Base-by-base conservation (phyloP, 1,140 invertebrate species). In the Drosophila navojoa region DNA sequence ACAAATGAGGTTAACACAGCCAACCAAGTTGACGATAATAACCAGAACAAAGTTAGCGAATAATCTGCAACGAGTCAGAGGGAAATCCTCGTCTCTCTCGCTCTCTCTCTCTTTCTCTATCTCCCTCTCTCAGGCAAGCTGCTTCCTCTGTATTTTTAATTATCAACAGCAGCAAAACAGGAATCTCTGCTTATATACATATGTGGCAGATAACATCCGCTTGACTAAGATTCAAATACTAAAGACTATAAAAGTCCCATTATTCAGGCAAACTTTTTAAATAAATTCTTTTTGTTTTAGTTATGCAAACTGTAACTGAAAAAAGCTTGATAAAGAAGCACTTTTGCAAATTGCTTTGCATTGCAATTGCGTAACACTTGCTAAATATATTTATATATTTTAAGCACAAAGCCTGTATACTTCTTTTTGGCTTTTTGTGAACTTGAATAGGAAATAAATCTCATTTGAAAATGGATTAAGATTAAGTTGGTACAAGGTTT, bases 1-100 rank as follows among this genome's bases (percentile, higher is more conserved):
- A 61, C 54, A 75, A 75, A 75, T 71, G 57, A 49, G 71, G 47
- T 15, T 22, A 70, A 68, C 40, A 58, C n/a, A 13, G n/a, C 25
- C 19, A 16, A 38, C 9, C 27, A 13, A 54, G n/a, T 35, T 29
- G 45, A 16, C 45, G 61, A 42, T 59, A 58, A 71, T 40, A 59
- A 45, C 19, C 38, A 59, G 55, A 59, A 32, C 42, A 47, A 7
- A 29, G 5, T 59, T 32, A 22, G 25, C 54, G 55, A 2, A 45
- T 11, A 40, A 42, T 15, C 5, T 40, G 38, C 13, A 15, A 13
- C 10, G 35, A 22, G 16, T 29, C 0, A 5, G 19, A n/a, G 29
- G 0, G 29, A 29, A 4, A n/a, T 42, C 29, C 16, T 32, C 32
- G 6, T 9, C 2, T 32, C 32, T 32, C 32, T 32, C 32, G 5